Conservation (phyloP, 2,113 vertebrate genomes). For the Fukomys damarensis region DNA sequence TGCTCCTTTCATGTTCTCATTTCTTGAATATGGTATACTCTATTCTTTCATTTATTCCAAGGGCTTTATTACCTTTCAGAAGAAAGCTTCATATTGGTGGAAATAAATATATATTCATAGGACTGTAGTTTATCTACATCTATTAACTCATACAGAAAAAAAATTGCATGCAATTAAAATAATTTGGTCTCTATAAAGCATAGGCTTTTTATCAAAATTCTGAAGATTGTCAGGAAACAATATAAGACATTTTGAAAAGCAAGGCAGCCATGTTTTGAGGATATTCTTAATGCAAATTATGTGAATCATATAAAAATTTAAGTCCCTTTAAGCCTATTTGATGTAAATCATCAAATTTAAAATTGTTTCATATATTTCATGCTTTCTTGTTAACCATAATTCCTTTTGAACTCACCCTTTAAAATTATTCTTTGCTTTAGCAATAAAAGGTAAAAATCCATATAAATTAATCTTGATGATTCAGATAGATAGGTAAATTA, state of each 20-base stretch:
- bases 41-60: background rate
- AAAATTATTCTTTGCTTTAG: background rate
- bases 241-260: background rate
- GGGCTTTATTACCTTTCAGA: background rate
- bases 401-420: background rate
- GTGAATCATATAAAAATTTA: background rate
- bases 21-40: background rate
- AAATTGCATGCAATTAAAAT: background rate
- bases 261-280: background rate
- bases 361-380: background rate
- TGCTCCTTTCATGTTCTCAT: slow-evolving; percentile 34
- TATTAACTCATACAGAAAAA: background rate
- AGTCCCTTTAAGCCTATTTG: background rate
- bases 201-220: background rate
- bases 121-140: background rate
- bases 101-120: background rate
- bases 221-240: background rate
- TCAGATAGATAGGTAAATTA: background rate
- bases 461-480: background rate
- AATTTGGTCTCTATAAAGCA: background rate
- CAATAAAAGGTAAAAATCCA: background rate
- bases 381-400: background rate
- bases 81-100: background rate
- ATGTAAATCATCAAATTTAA: background rate
- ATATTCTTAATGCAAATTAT: background rate